phyloP scores from a whole-genome alignment of 2,797 vertebrate genomes.

The Cichlasoma orientale region DNA sequence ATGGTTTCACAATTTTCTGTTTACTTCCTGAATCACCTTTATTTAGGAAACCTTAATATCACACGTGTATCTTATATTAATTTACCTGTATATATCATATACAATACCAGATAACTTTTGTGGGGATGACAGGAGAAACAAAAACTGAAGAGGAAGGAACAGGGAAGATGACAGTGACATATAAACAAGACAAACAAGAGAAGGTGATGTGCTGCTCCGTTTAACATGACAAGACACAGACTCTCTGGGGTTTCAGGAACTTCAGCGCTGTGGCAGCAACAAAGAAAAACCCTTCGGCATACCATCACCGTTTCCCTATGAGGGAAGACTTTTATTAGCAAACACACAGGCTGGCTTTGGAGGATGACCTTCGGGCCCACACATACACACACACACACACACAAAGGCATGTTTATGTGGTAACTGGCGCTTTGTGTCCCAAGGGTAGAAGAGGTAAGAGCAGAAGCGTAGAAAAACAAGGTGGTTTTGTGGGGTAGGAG shows the following conservation, averaged over 20 bases:
- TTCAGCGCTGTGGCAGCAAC: constrained; percentile 44
- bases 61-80: constrained; percentile 78
- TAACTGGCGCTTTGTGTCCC: constrained; percentile 67
- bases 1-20: constrained; percentile 48
- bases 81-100: constrained; percentile 69
- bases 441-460: constrained; percentile 46
- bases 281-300: constrained; percentile 60
- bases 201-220: constrained; percentile 36
- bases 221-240: constrained; percentile 31
- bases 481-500: constrained; percentile 42
- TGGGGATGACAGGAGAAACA: constrained; percentile 27
- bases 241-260: constrained; percentile 25
- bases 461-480: constrained; percentile 34
- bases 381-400: constrained; percentile 44
- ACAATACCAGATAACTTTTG: constrained; percentile 63
- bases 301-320: constrained; percentile 76
- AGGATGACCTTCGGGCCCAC: constrained; percentile 35
- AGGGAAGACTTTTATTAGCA: constrained; percentile 79
- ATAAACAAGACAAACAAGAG: constrained; percentile 33
- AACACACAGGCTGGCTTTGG: constrained; percentile 72
- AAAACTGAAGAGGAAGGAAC: constrained; percentile 13
- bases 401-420: constrained; percentile 60
- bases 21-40: constrained; percentile 63
- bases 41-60: constrained; percentile 70
- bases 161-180: constrained; percentile 27